Evolutionary conservation across 2,888 invertebrate genomes (phyloP).

Genomic region (Tetranychus truncatus): DNA sequence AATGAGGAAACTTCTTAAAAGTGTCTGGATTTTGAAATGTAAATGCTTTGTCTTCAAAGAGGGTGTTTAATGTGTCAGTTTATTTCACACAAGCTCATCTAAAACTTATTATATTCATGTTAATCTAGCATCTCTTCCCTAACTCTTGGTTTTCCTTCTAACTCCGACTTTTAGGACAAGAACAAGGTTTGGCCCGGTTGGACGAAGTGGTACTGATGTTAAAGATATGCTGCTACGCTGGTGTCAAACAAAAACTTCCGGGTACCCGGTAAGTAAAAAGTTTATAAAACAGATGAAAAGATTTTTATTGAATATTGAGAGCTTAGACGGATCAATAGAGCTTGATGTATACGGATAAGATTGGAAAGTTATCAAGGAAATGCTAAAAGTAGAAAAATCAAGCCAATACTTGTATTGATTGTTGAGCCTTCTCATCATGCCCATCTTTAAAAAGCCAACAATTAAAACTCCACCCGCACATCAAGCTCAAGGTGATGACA

Average conservation of each 20-base stretch:
- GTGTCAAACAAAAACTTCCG: slow-evolving; percentile 91
- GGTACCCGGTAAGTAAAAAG: slow-evolving; percentile 61
- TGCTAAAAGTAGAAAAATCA: no score
- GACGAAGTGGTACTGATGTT: slow-evolving; percentile 43
- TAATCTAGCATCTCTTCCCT: neutral
- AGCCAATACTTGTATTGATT: neutral
- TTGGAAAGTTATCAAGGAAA: no score
- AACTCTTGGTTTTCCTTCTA: neutral
- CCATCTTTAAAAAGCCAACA: neutral
- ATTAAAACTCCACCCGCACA: neutral
- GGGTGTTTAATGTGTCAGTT: no score
- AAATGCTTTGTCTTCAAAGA: no score
- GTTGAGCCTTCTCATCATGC: neutral
- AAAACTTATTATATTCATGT: no score
- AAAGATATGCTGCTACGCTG: slow-evolving; percentile 88
- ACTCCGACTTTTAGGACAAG: neutral
- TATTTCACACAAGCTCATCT: no score
- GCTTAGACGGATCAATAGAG: no score
- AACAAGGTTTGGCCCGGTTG: slow-evolving; percentile 14
- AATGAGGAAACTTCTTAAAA: no score
- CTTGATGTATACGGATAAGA: no score
- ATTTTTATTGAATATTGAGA: neutral
- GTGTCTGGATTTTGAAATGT: no score
- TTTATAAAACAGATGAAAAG: slow-evolving; percentile 20
- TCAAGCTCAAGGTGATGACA: neutral